Evolutionary conservation across 2,888 invertebrate species (phyloP).

Genomic region (Synanthedon formicaeformis): DNA sequence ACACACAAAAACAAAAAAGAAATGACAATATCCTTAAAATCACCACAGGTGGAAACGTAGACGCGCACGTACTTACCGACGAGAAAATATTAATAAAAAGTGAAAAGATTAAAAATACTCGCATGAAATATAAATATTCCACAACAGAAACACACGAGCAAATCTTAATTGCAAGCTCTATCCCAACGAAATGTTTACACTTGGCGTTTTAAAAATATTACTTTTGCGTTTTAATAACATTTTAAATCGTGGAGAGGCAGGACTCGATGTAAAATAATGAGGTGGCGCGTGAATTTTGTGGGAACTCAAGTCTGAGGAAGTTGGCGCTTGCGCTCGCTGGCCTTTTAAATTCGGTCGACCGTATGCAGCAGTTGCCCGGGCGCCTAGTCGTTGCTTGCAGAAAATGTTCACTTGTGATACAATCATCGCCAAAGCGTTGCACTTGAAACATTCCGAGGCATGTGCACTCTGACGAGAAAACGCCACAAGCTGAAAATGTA

Average conservation of each 20-base stretch:
- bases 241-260: constrained; percentile 30
- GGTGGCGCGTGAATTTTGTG: constrained; percentile 33
- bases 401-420: constrained; percentile 2
- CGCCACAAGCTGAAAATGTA: neutral
- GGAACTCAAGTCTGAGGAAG: constrained; percentile 1
- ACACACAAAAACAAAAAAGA: no score
- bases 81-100: neutral
- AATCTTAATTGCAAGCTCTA: constrained; percentile 41
- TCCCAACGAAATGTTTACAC: constrained; percentile 16
- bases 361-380: neutral
- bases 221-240: constrained; percentile 54
- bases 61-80: no score
- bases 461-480: neutral
- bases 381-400: constrained; percentile 1
- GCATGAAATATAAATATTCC: constrained; percentile 19
- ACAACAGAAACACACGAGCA: constrained; percentile 25
- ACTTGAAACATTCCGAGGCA: neutral
- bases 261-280: constrained; percentile 55
- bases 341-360: constrained; percentile 2
- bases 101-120: constrained; percentile 19
- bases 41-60: no score
- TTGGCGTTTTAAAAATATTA: constrained; percentile 51
- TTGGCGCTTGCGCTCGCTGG: neutral
- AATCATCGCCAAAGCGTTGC: neutral
- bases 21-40: no score